Percentiles rank a stretch among this genome's conserved stretches.
Evolutionary conservation across 2,888 invertebrate genomes (phyloP).

Genomic region (Agrochola lychnidis): DNA sequence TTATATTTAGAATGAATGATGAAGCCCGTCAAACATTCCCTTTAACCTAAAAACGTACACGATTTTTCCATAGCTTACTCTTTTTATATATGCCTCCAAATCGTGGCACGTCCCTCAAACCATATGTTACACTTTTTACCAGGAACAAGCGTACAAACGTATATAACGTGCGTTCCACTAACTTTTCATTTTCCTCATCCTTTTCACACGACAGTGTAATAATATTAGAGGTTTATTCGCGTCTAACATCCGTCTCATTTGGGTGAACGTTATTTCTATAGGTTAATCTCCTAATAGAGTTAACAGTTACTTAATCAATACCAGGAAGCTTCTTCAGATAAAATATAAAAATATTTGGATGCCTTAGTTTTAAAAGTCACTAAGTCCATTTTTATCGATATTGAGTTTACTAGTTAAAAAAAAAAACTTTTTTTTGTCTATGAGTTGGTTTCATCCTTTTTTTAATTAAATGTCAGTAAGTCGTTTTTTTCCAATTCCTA

Average conservation of each 20-base stretch:
- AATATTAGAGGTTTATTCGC: constrained; percentile 13
- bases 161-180: constrained; percentile 4
- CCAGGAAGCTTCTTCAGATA: not conserved
- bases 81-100: constrained; percentile 10
- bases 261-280: not conserved
- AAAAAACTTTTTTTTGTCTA: too few relatives aligned
- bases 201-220: constrained; percentile 17
- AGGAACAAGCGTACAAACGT: constrained; percentile 12
- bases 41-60: not conserved
- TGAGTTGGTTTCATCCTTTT: too few relatives aligned
- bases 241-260: constrained; percentile 7
- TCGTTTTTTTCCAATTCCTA: too few relatives aligned
- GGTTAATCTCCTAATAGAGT: constrained; percentile 7
- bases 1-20: not conserved
- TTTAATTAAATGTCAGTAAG: too few relatives aligned
- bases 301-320: not conserved
- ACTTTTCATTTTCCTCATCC: constrained; percentile 28
- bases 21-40: not conserved
- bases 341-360: not conserved
- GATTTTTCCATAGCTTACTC: not conserved
- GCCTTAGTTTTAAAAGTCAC: too few relatives aligned
- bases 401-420: too few relatives aligned
- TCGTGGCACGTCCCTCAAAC: constrained; percentile 5
- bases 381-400: too few relatives aligned
- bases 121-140: constrained; percentile 30